These are phyloP conservation scores for Dolichallabes microphthalmus DNA, from an alignment of 2,113 vertebrate species.

Conservation along the genomic window DNA sequence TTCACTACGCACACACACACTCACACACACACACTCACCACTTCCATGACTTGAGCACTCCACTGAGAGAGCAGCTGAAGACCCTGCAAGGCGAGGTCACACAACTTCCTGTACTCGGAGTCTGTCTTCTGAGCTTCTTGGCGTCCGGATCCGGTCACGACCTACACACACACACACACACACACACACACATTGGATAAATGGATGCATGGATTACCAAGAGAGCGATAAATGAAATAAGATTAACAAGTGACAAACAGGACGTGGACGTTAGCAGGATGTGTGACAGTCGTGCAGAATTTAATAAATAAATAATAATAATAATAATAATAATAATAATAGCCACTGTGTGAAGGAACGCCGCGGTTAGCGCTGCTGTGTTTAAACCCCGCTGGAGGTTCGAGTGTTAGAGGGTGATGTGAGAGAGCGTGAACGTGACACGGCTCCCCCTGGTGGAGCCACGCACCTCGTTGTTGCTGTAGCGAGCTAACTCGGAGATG, in stretches of 20 bases:
- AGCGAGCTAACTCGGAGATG: conserved; percentile 95
- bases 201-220: not conserved
- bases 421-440: no score
- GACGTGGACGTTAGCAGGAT: no score
- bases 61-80: conserved; percentile 97
- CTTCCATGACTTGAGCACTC: conserved; percentile 99
- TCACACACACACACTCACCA: conserved; percentile 75
- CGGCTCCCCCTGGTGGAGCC: not conserved
- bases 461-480: conserved; percentile 95
- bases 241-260: no score
- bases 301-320: no score
- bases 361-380: not conserved
- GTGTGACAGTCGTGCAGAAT: no score
- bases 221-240: not conserved
- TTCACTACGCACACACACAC: not conserved
- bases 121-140: conserved; percentile 96
- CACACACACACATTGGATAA: not conserved
- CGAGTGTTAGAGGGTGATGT: not conserved
- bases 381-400: not conserved
- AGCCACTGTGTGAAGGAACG: no score
- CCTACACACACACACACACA: conserved; percentile 67
- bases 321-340: no score
- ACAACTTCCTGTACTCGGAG: conserved; percentile 89
- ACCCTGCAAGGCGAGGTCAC: conserved; percentile 92
- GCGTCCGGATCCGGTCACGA: conserved; percentile 94